phyloP scores from a whole-genome alignment of 2,888 invertebrate species.

The Leistus spinibarbis region DNA sequence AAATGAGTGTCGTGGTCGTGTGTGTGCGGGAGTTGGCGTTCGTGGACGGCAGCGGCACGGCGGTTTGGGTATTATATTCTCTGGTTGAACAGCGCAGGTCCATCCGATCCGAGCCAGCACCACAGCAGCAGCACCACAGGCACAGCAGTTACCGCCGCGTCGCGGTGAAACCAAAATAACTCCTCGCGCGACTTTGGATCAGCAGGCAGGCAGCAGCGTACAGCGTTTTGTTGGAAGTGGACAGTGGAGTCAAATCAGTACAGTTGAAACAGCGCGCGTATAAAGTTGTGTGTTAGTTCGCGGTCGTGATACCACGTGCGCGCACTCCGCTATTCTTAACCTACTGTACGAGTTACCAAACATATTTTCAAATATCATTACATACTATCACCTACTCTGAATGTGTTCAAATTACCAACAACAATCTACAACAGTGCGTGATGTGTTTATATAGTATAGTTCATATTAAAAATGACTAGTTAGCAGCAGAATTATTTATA shows the following conservation, averaged over 20 bases:
- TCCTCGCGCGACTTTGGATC: neutral
- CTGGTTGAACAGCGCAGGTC: constrained; percentile 1
- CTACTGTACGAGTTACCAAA: constrained; percentile 10
- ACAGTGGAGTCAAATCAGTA: constrained; percentile 11
- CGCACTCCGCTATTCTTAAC: neutral
- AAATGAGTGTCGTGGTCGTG: neutral
- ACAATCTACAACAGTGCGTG: constrained; percentile 9
- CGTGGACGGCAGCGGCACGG: neutral
- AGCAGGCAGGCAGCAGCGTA: neutral
- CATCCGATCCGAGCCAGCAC: neutral
- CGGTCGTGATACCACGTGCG: constrained; percentile 23
- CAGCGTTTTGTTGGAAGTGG: neutral
- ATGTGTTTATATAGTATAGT: constrained; percentile 9
- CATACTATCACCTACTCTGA: neutral
- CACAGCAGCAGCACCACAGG: neutral
- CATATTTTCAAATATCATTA: neutral
- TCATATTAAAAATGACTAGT: constrained; percentile 20
- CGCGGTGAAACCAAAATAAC: neutral
- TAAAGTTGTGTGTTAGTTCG: neutral
- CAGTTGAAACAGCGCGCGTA: constrained; percentile 12
- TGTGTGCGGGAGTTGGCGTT: constrained; percentile 6
- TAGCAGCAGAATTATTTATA: neutral
- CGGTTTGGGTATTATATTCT: neutral
- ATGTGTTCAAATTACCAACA: constrained; percentile 14
- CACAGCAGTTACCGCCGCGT: neutral